These are phyloP conservation scores for Nannoperca obscura DNA, from an alignment of 2,797 vertebrate species.

Conservation along the genomic window DNA sequence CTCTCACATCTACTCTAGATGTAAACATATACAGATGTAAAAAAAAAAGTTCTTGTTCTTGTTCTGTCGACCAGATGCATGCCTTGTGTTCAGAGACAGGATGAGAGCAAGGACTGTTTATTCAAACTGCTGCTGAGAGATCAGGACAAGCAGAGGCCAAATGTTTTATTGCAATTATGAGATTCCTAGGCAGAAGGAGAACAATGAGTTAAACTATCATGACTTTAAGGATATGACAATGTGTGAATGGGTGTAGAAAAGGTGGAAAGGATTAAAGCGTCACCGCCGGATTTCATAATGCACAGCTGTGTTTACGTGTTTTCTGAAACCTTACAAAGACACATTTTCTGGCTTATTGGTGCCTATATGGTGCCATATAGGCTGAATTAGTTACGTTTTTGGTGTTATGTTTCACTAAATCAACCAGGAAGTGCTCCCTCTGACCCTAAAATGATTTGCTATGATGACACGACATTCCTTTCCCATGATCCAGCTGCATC, in stretches of 20 bases:
- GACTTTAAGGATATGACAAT: slow-evolving; percentile 28
- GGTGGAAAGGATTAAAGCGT: slow-evolving; percentile 27
- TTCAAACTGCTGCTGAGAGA: slow-evolving; percentile 10
- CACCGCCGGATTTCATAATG: slow-evolving; percentile 23
- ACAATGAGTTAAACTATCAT: slow-evolving; percentile 26
- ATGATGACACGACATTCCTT: slow-evolving; percentile 58
- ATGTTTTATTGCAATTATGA: slow-evolving; percentile 17
- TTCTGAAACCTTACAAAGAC: background rate
- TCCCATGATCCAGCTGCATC: slow-evolving; percentile 64
- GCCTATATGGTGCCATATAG: background rate
- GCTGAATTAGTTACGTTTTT: background rate
- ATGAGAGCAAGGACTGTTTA: slow-evolving; percentile 15
- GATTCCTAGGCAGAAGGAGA: slow-evolving; percentile 22
- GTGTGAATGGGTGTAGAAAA: slow-evolving; percentile 16
- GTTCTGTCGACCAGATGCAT: slow-evolving; percentile 9
- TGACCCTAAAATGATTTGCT: slow-evolving; percentile 55
- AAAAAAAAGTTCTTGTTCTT: background rate
- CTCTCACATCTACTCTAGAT: background rate
- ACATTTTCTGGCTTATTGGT: background rate
- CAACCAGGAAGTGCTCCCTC: slow-evolving; percentile 62
- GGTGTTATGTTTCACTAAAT: slow-evolving; percentile 36
- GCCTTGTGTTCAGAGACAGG: background rate
- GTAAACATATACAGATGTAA: slow-evolving; percentile 4
- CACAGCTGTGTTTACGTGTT: slow-evolving; percentile 10
- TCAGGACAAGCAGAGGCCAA: slow-evolving; percentile 11